Conservation (phyloP, 2,888 invertebrate genomes). For the Julus scanicus region DNA sequence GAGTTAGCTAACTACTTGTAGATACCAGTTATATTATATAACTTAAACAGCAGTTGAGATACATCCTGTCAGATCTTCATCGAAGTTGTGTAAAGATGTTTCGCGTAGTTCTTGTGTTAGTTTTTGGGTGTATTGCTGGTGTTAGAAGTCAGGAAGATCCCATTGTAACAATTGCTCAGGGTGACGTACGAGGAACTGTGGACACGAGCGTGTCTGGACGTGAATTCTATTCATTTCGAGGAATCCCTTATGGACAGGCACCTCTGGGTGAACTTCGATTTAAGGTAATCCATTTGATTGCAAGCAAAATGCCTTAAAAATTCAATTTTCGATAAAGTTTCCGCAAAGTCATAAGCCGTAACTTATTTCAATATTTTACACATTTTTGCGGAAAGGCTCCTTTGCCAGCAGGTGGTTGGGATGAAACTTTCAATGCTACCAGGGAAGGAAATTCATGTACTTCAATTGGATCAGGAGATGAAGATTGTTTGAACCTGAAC, state of each 20-base stretch:
- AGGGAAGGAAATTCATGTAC: constrained; percentile 78
- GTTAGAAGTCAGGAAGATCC: not conserved
- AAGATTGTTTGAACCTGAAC: constrained; percentile 87
- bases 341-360: too few species aligned
- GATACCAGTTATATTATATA: too few species aligned
- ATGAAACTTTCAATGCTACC: constrained; percentile 74
- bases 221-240: constrained; percentile 21
- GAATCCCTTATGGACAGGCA: constrained; percentile 38
- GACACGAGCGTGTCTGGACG: not conserved
- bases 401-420: constrained; percentile 74
- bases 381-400: not conserved
- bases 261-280: constrained; percentile 41
- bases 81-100: not conserved
- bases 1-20: not conserved
- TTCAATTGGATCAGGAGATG: constrained; percentile 76
- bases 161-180: constrained; percentile 36
- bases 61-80: not conserved
- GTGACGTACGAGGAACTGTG: constrained; percentile 11
- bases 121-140: not conserved
- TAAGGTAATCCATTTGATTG: not conserved
- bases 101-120: not conserved
- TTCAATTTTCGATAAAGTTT: too few species aligned
- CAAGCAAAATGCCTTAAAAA: too few species aligned
- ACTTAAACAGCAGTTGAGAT: not conserved
- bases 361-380: too few species aligned